Evolutionary conservation across 1,140 invertebrate genomes (phyloP), one percentile per base, ranked within the genome.

Genomic region (Limonius californicus): DNA sequence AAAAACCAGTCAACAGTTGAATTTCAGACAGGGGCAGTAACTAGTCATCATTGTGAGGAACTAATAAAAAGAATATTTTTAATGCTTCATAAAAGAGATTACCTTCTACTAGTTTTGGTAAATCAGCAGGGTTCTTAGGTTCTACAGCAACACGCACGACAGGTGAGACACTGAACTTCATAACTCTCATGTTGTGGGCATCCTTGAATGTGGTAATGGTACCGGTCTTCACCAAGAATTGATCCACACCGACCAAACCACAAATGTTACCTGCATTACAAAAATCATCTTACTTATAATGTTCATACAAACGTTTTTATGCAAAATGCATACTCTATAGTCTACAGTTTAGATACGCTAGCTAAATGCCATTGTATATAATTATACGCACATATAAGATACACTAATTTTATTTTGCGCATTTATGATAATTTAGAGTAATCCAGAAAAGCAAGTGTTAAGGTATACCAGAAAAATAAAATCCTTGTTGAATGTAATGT

Each of bases 101-200:
- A 80, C 88, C 96, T 87, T 98, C 96, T 32, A 99, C 97, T 66
- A 99, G 83, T 81, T 99, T 99, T 57, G 98, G 98, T 78, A 99
- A 82, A 85, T 99, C 97, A 66, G 96, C 94, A 30, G 98, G 95
- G 78, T 99, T 99, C 83, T 99, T 98, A 67, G 97, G 96, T 80
- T 99, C 97, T 1, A 99, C 98, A 74, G 98, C 98, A 45, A 99
- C 95, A 80, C 98, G 90, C 73, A 99, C 98, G 61, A 99, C 98
- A 76, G 98, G 98, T 11, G 95, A 98, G 18, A 99, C 98, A 71
- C 92, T 96, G 88, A 99, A 99, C 77, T 97, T 97, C 94, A 97
- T 97, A 32, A 96, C 92, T 82, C 90, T 85, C 93, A 99, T 91
- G 86, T 99, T 99, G 84, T 99, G 97, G 14, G 98, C 97, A 77